phyloP scores from a whole-genome alignment of 2,797 vertebrate species.

The Hybognathus amarus region DNA sequence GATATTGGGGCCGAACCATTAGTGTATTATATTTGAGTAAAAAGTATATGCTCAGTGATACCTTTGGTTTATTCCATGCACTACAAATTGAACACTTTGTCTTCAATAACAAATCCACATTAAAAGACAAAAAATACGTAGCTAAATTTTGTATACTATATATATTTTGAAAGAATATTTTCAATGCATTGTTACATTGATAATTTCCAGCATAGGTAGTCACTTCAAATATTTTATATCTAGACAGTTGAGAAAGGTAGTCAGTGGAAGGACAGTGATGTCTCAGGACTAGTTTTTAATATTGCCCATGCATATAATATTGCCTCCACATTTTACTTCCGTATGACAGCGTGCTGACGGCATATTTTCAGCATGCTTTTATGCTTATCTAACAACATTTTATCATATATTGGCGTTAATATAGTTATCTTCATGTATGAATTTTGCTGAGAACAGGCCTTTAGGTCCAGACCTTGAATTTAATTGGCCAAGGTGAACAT shows the following conservation, averaged over 20 bases:
- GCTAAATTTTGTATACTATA: too few species aligned
- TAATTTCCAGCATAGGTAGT: too few species aligned
- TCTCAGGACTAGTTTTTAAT: neutral
- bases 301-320: neutral
- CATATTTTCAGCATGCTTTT: neutral
- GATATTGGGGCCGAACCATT: too few species aligned
- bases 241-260: neutral
- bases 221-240: neutral
- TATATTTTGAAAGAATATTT: too few species aligned
- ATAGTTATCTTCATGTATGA: neutral
- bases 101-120: too few species aligned
- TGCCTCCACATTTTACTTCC: neutral
- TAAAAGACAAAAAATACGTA: too few species aligned
- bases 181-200: too few species aligned
- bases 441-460: neutral
- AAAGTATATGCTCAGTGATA: too few species aligned
- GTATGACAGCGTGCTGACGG: too few species aligned
- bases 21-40: too few species aligned
- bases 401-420: neutral
- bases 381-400: neutral
- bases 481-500: neutral
- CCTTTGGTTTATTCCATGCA: too few species aligned
- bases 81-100: too few species aligned
- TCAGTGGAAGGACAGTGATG: neutral
- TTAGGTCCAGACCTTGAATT: neutral